Conservation (phyloP, 2,113 vertebrate species). For the Neopipo cinnamomea region DNA sequence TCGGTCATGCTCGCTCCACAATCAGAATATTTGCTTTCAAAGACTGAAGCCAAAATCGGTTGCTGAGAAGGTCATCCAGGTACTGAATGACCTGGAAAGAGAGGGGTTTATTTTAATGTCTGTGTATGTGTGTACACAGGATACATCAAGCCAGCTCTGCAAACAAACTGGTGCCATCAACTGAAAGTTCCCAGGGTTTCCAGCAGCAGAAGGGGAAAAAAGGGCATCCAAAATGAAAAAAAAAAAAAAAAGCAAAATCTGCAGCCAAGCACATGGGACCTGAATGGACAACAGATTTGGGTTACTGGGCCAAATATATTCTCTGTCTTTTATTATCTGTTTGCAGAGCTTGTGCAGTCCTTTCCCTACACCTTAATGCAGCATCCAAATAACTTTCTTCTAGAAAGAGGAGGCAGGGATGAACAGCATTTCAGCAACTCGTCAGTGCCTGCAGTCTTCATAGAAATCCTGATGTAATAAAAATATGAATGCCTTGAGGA, state of each 20-base stretch:
- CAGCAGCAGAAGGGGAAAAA: background rate
- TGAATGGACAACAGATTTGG: background rate
- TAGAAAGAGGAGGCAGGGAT: background rate
- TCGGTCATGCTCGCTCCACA: accelerated
- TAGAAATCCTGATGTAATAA: background rate
- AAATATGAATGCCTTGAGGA: background rate
- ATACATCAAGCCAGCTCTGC: background rate
- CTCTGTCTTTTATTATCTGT: background rate
- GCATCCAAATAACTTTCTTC: background rate
- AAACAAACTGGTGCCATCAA: background rate
- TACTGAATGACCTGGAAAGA: background rate
- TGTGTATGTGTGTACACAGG: background rate
- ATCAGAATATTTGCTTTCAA: background rate
- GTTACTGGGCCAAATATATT: background rate
- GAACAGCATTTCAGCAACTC: background rate
- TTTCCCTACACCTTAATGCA: background rate
- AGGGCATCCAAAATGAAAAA: background rate
- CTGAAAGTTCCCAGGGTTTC: background rate
- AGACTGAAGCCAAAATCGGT: background rate
- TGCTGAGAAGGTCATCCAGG: background rate
- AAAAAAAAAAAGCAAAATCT: background rate
- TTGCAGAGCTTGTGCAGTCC: background rate
- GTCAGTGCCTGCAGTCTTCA: background rate
- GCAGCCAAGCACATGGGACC: background rate
- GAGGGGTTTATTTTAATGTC: background rate